A percentile compares a stretch with the other conserved stretches of the same genome.
These are phyloP conservation scores for Mus spicilegus DNA, from an alignment of 2,113 vertebrate genomes.

Conservation along the genomic window DNA sequence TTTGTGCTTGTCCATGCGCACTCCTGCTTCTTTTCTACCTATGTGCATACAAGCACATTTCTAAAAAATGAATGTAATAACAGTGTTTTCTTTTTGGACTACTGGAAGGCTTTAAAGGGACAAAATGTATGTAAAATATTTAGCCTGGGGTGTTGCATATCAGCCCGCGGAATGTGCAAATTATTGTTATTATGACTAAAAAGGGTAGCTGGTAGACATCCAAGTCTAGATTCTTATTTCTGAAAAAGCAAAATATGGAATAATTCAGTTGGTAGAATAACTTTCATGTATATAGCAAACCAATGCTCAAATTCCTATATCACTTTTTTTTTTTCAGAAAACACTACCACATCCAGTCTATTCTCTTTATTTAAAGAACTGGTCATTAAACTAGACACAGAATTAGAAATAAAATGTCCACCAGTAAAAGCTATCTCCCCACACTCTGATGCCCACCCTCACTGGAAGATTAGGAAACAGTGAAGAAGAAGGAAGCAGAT, in stretches of 20 bases:
- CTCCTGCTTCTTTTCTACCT: background rate
- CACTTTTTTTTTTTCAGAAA: background rate
- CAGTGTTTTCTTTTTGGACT: background rate
- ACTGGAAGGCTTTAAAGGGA: background rate
- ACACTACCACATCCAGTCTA: background rate
- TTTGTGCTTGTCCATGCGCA: background rate
- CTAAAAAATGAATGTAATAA: slow-evolving; percentile 26
- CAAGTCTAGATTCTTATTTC: background rate
- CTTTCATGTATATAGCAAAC: background rate
- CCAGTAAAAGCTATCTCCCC: slow-evolving; percentile 32
- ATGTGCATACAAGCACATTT: background rate
- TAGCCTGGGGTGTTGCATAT: background rate
- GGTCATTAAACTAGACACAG: slow-evolving; percentile 37
- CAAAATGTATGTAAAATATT: background rate
- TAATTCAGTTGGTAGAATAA: background rate
- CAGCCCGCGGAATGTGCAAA: background rate
- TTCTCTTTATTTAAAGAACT: slow-evolving; percentile 26
- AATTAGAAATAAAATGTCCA: slow-evolving; percentile 58
- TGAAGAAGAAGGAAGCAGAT: slow-evolving; percentile 21
- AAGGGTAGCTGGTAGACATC: background rate
- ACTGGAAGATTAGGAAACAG: background rate
- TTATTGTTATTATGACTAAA: slow-evolving; percentile 41
- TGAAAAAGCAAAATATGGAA: slow-evolving; percentile 4
- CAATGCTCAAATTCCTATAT: slow-evolving; percentile 24
- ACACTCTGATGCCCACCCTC: slow-evolving; percentile 17